Base-by-base conservation (phyloP, 2,797 vertebrate species). In the Austrolebias charrua region DNA sequence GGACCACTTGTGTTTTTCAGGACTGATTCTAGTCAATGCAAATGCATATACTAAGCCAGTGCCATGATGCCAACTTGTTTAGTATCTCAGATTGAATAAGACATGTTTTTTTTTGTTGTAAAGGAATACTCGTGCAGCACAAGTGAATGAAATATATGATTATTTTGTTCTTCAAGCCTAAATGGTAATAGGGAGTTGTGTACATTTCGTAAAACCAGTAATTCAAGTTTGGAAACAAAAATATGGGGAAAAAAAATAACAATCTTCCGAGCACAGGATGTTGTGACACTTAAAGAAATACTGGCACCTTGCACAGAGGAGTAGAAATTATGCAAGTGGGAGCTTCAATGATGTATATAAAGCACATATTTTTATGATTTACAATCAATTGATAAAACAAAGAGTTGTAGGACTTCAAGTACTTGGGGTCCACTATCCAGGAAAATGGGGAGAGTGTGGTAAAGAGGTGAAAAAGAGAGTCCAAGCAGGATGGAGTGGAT, bases 1-100 rank as follows among this genome's bases (percentile, higher is more conserved):
- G 71, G 66, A 73, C 71, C 66, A 76, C 53, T 48, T 60, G 57
- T 54, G 54, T 33, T 35, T 73, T 68, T 74, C 31, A 68, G 46
- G 63, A 45, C 24, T 6, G 31, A 54, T 66, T 62, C 33, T 8
- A 66, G 63, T 29, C 52, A 31, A 59, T 69, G 63, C 47, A 72
- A 80, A 81, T 68, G 53, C 44, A 58, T 20, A 60, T 59, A 45
- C 43, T 33, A 56, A 55, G 58, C 0, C 10, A 66, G 62, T 48
- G 69, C 45, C 18, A 28, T 52, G 11, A 69, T 68, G 63, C 69
- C 57, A 78, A 64, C 60, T 65, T 52, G 60, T 59, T 58, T 13
- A 68, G 56, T 71, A 29, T 20, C 18, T 50, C 33, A 63, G 46
- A 70, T 50, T 28, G 59, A 62, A 51, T 35, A 28, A 51, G 62